Evolutionary conservation across 2,888 invertebrate species (phyloP).

Genomic region (Chloromyia formosa): DNA sequence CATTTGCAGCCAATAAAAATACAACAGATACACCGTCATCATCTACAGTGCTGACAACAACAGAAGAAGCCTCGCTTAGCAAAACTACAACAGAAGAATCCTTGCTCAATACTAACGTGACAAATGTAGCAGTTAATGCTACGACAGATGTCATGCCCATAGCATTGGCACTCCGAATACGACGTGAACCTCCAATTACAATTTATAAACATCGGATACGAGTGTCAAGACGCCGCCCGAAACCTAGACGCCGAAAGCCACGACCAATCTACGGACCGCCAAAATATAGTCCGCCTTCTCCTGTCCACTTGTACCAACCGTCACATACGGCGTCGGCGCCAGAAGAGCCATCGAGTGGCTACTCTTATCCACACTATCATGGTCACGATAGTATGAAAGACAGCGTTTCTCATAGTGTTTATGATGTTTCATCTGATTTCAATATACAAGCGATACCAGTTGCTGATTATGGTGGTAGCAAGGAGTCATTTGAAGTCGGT

Average conservation of each 20-base stretch:
- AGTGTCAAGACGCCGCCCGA: constrained; percentile 53
- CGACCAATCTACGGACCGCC: constrained; percentile 58
- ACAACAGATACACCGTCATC: not conserved
- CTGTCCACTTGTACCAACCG: constrained; percentile 54
- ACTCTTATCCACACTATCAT: constrained; percentile 53
- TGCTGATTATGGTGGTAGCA: constrained; percentile 55
- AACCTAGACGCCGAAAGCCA: constrained; percentile 55
- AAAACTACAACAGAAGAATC: constrained; percentile 18
- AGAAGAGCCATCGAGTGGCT: not conserved
- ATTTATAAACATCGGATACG: constrained; percentile 54
- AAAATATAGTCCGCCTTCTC: constrained; percentile 50
- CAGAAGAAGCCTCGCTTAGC: not conserved
- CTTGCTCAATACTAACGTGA: constrained; percentile 54
- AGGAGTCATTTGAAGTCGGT: constrained; percentile 20
- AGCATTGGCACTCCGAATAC: constrained; percentile 54
- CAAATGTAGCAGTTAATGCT: constrained; percentile 48
- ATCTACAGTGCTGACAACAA: not conserved
- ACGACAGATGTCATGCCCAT: constrained; percentile 15
- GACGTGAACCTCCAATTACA: constrained; percentile 59
- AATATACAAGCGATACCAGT: constrained; percentile 53
- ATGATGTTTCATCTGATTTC: constrained; percentile 47
- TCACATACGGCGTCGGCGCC: not conserved
- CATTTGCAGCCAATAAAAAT: constrained; percentile 7
- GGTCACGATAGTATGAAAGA: not conserved
- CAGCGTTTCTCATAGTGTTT: not conserved